Evolutionary conservation across 1,140 invertebrate species (phyloP), one percentile per base, ranked within the genome.

Genomic region (Drosophila leontia): DNA sequence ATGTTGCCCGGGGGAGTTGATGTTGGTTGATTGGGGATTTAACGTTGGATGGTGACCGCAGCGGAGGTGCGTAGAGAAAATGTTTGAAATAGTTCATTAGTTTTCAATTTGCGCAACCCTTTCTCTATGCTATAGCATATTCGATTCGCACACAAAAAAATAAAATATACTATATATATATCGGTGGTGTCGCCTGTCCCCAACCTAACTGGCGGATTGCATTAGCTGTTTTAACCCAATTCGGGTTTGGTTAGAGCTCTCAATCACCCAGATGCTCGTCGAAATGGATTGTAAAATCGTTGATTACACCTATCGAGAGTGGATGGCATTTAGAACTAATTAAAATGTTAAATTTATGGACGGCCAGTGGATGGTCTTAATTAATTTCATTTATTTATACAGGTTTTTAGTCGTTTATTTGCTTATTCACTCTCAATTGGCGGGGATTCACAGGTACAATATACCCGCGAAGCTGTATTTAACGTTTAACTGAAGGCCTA

Each of bases 61-160:
- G 61, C 34, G 53, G 65, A 47, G 55, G 56, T 78, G 68, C 77
- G 80, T 82, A 56, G 56, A 59, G 81, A 86, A 87, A 82, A 80
- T 67, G 84, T 82, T 80, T 41, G 69, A 82, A 86, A 81, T 56
- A 41, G 74, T 79, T 64, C 78, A 88, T 88, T 90, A 88, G 86
- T 90, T 91, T 78, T 82, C 71, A 65, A 58, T 78, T 91, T 55
- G 65, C 11, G 15, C 57, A 78, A 35, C 35, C 41, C 45, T 61
- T 77, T 60, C 26, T n/a, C 48, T 50, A 50, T 50, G 48, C 26
- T 35, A 11, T 44, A 60, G 44, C 75, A 69, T 76, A 62, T 65
- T 58, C 71, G 53, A 76, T 61, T 26, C 34, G 41, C 56, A 47
- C 13, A 11, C 26, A n/a, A 29, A 41, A 41, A 41, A 26, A 51